Percentiles rank a stretch among this genome's conserved stretches.
phyloP scores from a whole-genome alignment of 2,888 invertebrate species.

The Omphaloscelis lunosa region DNA sequence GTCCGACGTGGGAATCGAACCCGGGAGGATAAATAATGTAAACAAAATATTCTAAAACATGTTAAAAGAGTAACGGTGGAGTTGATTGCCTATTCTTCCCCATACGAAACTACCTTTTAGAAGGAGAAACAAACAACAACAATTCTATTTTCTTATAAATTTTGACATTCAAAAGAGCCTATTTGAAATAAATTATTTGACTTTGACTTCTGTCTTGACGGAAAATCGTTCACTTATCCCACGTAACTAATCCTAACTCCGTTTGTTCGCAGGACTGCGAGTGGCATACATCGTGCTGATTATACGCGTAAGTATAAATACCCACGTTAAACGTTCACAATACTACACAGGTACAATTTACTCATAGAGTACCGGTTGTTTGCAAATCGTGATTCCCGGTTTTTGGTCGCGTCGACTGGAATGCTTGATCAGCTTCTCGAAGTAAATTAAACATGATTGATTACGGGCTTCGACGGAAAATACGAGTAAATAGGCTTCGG shows the following conservation, averaged over 20 bases:
- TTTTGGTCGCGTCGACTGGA: constrained; percentile 63
- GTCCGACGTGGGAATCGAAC: no score
- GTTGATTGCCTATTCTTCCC: no score
- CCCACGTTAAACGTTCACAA: constrained; percentile 26
- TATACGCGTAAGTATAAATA: constrained; percentile 70
- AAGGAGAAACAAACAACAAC: no score
- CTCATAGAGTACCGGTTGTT: constrained; percentile 57
- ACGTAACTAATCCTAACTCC: constrained; percentile 53
- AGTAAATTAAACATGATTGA: constrained; percentile 68
- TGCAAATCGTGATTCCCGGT: constrained; percentile 68
- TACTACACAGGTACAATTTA: constrained; percentile 23
- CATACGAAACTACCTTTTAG: no score
- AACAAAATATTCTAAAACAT: no score
- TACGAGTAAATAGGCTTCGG: constrained; percentile 17
- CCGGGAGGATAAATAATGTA: no score
- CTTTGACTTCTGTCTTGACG: constrained; percentile 31
- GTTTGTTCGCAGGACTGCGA: constrained; percentile 72
- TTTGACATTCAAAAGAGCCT: no score
- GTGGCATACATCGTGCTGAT: constrained; percentile 66
- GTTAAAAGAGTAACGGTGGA: no score
- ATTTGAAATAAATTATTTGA: no score
- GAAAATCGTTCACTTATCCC: constrained; percentile 40
- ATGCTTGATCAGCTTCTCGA: constrained; percentile 68
- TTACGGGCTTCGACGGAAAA: constrained; percentile 45
- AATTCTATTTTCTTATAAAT: no score